phyloP scores from a whole-genome alignment of 2,888 invertebrate species.

The Boloria euphrosyne region DNA sequence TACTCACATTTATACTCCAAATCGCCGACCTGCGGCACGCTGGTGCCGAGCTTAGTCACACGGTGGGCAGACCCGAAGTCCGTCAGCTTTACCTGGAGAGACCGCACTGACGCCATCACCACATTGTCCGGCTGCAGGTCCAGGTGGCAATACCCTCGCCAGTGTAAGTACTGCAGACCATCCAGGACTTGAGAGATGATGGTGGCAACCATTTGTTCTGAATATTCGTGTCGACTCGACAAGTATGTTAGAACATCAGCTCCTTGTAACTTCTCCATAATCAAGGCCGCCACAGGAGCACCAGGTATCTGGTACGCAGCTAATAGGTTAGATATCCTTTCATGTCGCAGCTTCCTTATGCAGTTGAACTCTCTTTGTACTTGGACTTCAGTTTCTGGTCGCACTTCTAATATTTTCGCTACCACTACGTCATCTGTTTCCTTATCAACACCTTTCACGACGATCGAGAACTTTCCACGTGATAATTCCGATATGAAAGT shows the following conservation, averaged over 20 bases:
- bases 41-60: slow-evolving; percentile 90
- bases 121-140: slow-evolving; percentile 97
- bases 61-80: slow-evolving; percentile 95
- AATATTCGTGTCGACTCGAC: slow-evolving; percentile 93
- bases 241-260: slow-evolving; percentile 95
- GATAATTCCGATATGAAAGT: slow-evolving; percentile 93
- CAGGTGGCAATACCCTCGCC: slow-evolving; percentile 94
- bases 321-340: slow-evolving; percentile 90
- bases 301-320: slow-evolving; percentile 88
- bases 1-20: slow-evolving; percentile 87
- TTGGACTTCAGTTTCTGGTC: slow-evolving; percentile 84
- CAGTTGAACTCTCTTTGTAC: slow-evolving; percentile 92
- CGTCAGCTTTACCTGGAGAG: slow-evolving; percentile 93
- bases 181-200: slow-evolving; percentile 94
- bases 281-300: slow-evolving; percentile 86
- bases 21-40: slow-evolving; percentile 86
- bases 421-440: slow-evolving; percentile 89
- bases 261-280: slow-evolving; percentile 93
- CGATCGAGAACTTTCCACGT: slow-evolving; percentile 93
- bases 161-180: slow-evolving; percentile 96
- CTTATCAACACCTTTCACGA: slow-evolving; percentile 90
- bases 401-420: slow-evolving; percentile 90
- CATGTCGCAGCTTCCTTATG: slow-evolving; percentile 91
- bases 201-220: slow-evolving; percentile 94
- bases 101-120: slow-evolving; percentile 93